Base-by-base conservation (phyloP, 2,888 invertebrate genomes). In the Tachina lurida region DNA sequence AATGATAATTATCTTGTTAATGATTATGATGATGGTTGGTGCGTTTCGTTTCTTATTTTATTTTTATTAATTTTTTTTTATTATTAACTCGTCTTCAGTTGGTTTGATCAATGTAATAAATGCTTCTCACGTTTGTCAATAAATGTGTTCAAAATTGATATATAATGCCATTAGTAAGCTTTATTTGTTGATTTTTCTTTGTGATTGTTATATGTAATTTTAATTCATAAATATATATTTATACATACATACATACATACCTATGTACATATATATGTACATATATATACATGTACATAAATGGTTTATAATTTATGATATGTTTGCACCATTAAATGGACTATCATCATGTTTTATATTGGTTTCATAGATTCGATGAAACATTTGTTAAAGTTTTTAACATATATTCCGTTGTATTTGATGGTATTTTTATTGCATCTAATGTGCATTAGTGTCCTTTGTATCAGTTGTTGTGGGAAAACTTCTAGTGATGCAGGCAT, bases 51-150 rank as follows among this genome's bases (percentile, higher is more conserved):
- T 73, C 47, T 10, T 45, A 13, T 19, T n/a, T 54, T 31, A 31
- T 31, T 31, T 31, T 1, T 31, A 7, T 41, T 68, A 41, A 3
- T 60, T 74, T 41, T 10, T 81, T 17, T 15, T 58, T 41, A 22
- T 15, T 43, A 10, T 52, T 56, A 52, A 67, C 10, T 54, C 60
- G 45, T 73, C 83, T 78, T 78, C 54, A 60, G 2, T 67, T 58
- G 13, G 31, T 58, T 45, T 49, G 22, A 52, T 65, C 15, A 73
- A 58, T 73, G 13, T 47, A 67, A 78, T 78, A 79, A 80, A 78
- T 60, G 70, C 75, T 86, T 86, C 79, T 83, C 86, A 83, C 86
- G 86, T 86, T 82, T 76, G 76, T 83, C 79, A 83, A 83, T 83
- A 76, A 76, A 56, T 56, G 49, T 78, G 74, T 68, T 81, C 60